Conservation (phyloP, 2,888 invertebrate genomes). For the Abscondita cerata region DNA sequence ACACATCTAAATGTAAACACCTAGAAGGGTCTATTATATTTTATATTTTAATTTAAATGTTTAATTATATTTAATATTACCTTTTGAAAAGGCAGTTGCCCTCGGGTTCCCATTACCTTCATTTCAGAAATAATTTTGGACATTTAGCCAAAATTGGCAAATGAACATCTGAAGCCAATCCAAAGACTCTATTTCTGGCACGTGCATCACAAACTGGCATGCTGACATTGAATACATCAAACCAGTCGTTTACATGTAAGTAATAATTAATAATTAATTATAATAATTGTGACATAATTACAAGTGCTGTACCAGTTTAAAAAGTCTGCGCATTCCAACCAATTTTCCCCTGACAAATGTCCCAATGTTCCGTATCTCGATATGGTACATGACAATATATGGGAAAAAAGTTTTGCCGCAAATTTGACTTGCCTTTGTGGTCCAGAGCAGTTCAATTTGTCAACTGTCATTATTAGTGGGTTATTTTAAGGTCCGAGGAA, state of each 20-base stretch:
- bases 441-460: slow-evolving; percentile 9
- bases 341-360: slow-evolving; percentile 21
- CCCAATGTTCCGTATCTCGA: slow-evolving; percentile 32
- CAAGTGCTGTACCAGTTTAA: slow-evolving; percentile 32
- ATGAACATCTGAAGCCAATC: slow-evolving; percentile 33
- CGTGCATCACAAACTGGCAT: slow-evolving; percentile 25
- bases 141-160: slow-evolving; percentile 37
- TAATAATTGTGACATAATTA: slow-evolving; percentile 1
- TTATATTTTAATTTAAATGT: neutral
- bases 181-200: slow-evolving; percentile 35
- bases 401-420: slow-evolving; percentile 41
- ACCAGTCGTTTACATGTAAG: slow-evolving; percentile 36
- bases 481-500: slow-evolving; percentile 35
- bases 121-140: slow-evolving; percentile 26
- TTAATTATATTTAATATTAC: slow-evolving; percentile 12
- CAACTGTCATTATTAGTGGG: slow-evolving; percentile 35
- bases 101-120: slow-evolving; percentile 28
- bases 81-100: slow-evolving; percentile 41
- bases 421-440: slow-evolving; percentile 33
- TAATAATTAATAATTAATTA: slow-evolving; percentile 19
- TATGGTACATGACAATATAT: slow-evolving; percentile 37
- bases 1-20: no score
- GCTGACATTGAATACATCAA: slow-evolving; percentile 36
- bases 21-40: no score
- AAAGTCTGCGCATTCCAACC: slow-evolving; percentile 36